Conservation (phyloP, 2,888 invertebrate genomes). For the Leucoma salicis region DNA sequence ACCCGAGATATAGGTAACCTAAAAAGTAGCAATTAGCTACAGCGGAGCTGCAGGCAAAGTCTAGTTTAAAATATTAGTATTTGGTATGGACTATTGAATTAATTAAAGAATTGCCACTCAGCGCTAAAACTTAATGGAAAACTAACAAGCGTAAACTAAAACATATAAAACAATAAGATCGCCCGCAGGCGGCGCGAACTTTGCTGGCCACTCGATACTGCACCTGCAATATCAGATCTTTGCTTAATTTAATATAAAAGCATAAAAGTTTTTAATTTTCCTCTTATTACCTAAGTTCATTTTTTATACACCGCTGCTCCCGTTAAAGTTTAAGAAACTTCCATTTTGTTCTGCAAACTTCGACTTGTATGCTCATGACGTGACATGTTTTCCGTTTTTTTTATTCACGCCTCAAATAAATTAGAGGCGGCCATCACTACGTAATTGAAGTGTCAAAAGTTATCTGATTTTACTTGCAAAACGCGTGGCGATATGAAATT, state of each 20-base stretch:
- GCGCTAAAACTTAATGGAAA: conserved; percentile 58
- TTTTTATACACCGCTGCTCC: too few relatives aligned
- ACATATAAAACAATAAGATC: conserved; percentile 57
- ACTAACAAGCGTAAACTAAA: conserved; percentile 68
- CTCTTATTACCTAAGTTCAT: conserved; percentile 61
- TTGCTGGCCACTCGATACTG: conserved; percentile 41
- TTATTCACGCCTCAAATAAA: conserved; percentile 56
- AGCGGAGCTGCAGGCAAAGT: too few relatives aligned
- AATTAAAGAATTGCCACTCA: conserved; percentile 53
- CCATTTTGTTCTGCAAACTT: conserved; percentile 70
- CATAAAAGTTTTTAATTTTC: conserved; percentile 67
- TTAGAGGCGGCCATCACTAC: conserved; percentile 73
- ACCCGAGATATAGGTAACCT: too few relatives aligned
- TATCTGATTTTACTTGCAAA: conserved; percentile 82
- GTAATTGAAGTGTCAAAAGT: conserved; percentile 83
- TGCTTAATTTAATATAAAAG: conserved; percentile 58
- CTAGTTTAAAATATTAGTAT: too few relatives aligned
- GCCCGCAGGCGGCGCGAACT: conserved; percentile 37
- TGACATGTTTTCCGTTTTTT: conserved; percentile 60
- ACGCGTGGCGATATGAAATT: conserved; percentile 77
- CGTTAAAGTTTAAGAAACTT: conserved; percentile 52
- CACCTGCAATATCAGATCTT: conserved; percentile 54
- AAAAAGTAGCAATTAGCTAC: too few relatives aligned
- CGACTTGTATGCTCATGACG: conserved; percentile 69
- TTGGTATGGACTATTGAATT: conserved; percentile 50